Evolutionary conservation across 2,113 vertebrate genomes (phyloP).

Genomic region (Castor canadensis): DNA sequence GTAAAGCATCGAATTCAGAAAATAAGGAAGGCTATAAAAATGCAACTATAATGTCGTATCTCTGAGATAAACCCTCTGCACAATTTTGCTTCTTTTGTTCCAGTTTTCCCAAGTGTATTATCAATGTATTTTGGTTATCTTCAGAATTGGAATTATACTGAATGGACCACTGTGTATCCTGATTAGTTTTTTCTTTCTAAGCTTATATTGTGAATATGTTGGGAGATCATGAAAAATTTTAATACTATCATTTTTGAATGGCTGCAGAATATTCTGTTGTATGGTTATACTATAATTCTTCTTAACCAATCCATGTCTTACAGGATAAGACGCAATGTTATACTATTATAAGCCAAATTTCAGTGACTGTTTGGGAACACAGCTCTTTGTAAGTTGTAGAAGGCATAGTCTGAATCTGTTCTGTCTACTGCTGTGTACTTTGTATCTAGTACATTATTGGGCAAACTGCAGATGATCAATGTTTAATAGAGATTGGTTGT

Average conservation of each 20-base stretch:
- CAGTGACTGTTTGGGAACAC: not conserved
- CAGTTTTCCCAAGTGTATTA: not conserved
- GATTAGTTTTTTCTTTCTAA: not conserved
- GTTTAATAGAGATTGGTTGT: not conserved
- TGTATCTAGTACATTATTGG: not conserved
- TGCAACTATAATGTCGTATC: not conserved
- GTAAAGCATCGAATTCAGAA: constrained; percentile 19
- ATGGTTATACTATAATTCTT: not conserved
- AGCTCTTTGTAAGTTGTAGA: not conserved
- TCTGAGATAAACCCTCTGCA: not conserved
- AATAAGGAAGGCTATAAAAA: not conserved
- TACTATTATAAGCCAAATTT: not conserved
- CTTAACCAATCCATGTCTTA: not conserved
- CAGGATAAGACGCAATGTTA: not conserved
- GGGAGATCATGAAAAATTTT: not conserved
- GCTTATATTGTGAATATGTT: not conserved
- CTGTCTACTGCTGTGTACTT: not conserved
- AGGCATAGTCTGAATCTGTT: not conserved
- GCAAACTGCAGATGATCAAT: not conserved
- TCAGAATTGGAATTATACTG: not conserved
- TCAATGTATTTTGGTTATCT: not conserved
- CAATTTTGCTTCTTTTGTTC: not conserved
- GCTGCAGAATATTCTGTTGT: not conserved
- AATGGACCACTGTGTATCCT: not conserved
- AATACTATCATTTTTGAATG: constrained; percentile 8